Evolutionary conservation across 2,888 invertebrate species (phyloP).

Genomic region (Volucella zonaria): DNA sequence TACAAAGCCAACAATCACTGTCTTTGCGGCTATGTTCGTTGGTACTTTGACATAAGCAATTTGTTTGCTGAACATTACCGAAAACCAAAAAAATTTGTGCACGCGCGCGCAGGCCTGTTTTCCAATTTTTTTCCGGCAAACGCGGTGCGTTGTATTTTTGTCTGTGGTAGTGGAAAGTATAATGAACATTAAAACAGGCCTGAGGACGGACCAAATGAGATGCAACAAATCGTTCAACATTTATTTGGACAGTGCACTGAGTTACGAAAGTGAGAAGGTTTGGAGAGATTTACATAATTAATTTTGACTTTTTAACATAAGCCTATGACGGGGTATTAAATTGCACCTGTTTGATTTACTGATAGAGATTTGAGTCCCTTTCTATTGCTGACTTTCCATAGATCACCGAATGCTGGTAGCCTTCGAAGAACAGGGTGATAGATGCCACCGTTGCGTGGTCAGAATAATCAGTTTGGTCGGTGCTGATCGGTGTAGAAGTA

Average conservation of each 20-base stretch:
- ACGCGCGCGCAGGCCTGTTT: background rate
- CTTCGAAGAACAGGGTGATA: background rate
- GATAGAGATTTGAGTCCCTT: constrained; percentile 17
- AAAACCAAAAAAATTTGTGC: constrained; percentile 39
- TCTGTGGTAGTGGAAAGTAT: constrained; percentile 41
- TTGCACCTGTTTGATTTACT: constrained; percentile 2
- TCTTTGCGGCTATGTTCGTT: constrained; percentile 32
- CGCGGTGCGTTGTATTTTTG: constrained; percentile 35
- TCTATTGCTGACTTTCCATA: constrained; percentile 20
- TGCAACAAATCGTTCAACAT: constrained; percentile 39
- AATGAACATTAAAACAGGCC: constrained; percentile 31
- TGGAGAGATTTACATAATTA: constrained; percentile 60
- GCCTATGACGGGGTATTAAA: background rate
- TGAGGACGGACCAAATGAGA: constrained; percentile 19
- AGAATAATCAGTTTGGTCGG: too few relatives aligned
- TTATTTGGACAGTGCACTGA: constrained; percentile 39
- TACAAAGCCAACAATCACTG: constrained; percentile 42
- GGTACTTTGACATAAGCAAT: constrained; percentile 46
- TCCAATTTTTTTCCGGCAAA: constrained; percentile 30
- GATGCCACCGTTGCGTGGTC: background rate
- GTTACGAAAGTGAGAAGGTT: constrained; percentile 43
- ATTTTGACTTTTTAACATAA: constrained; percentile 42
- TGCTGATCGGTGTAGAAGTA: too few relatives aligned
- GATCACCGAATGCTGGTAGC: too few relatives aligned
- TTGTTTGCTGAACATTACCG: constrained; percentile 43